Percentiles rank a stretch among this genome's conserved stretches.
phyloP scores from a whole-genome alignment of 2,113 vertebrate genomes.

The Scartelaos histophorus region DNA sequence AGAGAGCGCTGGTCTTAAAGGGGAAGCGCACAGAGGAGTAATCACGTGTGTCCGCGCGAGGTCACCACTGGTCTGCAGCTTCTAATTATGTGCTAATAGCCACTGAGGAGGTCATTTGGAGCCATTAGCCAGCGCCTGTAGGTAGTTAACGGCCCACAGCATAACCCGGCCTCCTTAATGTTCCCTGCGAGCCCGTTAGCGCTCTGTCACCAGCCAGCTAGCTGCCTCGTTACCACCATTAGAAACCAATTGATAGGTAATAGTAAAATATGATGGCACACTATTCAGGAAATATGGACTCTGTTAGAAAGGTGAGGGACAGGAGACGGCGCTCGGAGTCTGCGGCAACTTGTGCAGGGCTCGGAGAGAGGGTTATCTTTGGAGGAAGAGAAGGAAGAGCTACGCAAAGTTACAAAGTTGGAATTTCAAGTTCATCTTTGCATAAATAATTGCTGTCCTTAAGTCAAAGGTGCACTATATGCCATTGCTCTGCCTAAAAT shows the following conservation, averaged over 20 bases:
- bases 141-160: conserved; percentile 86
- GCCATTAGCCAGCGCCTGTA: conserved; percentile 84
- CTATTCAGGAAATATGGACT: conserved; percentile 77
- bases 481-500: no score
- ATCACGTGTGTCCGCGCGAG: conserved; percentile 78
- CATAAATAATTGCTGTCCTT: neutral
- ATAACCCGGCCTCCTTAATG: conserved; percentile 84
- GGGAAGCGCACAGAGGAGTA: conserved; percentile 56
- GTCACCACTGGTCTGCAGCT: conserved; percentile 83
- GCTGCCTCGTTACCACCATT: conserved; percentile 82
- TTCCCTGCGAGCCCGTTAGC: conserved; percentile 83
- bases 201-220: conserved; percentile 81
- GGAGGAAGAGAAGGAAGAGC: conserved; percentile 1
- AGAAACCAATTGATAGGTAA: conserved; percentile 86
- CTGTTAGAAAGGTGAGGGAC: conserved; percentile 64
- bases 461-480: neutral
- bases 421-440: neutral
- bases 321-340: conserved; percentile 28
- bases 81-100: conserved; percentile 87
- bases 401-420: neutral
- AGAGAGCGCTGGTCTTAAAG: conserved; percentile 2
- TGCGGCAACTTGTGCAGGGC: neutral
- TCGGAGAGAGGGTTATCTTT: neutral
- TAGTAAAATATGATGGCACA: conserved; percentile 82
- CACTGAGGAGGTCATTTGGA: conserved; percentile 85